Conservation (phyloP, 1,140 invertebrate genomes). For the Rhizoglyphus robini region DNA sequence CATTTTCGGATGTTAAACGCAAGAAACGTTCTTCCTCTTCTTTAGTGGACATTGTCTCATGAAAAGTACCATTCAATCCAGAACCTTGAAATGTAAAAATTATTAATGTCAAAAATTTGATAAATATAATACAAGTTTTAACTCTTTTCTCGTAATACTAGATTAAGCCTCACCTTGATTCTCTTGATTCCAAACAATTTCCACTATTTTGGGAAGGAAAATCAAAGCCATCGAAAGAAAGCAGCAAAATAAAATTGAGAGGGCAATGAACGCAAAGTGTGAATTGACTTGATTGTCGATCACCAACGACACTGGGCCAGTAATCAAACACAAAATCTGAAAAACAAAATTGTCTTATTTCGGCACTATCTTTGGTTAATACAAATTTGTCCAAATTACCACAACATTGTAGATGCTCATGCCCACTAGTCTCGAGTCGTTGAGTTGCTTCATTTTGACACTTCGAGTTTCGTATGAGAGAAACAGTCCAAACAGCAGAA, state of each 20-base stretch:
- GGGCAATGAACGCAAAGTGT: constrained; percentile 84
- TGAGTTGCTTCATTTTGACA: constrained; percentile 58
- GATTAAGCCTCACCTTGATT: constrained; percentile 4
- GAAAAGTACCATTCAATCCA: constrained; percentile 20
- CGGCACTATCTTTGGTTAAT: too few species aligned
- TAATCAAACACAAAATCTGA: constrained; percentile 77
- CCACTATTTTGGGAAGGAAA: constrained; percentile 76
- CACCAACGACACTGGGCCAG: constrained; percentile 82
- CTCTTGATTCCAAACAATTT: constrained; percentile 14
- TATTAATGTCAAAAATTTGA: background rate
- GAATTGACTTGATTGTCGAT: constrained; percentile 93
- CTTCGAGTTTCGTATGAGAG: constrained; percentile 93
- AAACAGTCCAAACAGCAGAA: constrained; percentile 91
- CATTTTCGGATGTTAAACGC: constrained; percentile 85
- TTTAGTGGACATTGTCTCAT: constrained; percentile 68
- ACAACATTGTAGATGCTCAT: constrained; percentile 99
- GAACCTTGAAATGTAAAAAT: too few species aligned
- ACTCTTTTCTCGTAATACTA: too few species aligned
- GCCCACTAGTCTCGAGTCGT: constrained; percentile 89
- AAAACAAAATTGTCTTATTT: constrained; percentile 18
- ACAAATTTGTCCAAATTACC: constrained; percentile 35
- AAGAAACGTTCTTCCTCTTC: constrained; percentile 90
- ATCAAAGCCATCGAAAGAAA: constrained; percentile 93
- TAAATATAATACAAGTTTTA: background rate
- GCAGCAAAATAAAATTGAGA: constrained; percentile 90